phyloP scores from a whole-genome alignment of 37 sponge, comb jelly and placozoan genomes.

The Beroe forskalii region DNA sequence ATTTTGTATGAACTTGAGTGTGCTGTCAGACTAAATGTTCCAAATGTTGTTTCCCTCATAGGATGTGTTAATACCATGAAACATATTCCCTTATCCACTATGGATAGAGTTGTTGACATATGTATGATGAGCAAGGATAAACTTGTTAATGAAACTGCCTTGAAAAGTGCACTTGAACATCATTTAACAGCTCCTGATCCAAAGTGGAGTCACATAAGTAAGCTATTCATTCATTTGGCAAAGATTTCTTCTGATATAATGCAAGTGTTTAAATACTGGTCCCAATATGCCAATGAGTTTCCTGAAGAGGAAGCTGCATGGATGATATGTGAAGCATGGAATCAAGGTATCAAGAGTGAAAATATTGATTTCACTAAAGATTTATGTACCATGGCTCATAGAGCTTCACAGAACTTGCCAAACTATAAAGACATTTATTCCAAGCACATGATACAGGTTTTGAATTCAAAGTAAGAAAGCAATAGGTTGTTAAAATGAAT shows the following conservation, averaged over 20 bases:
- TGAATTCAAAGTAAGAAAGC: too few relatives aligned
- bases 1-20: conserved; percentile 19
- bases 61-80: neutral
- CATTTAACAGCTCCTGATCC: neutral
- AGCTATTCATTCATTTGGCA: neutral
- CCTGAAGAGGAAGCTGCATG: conserved; percentile 38
- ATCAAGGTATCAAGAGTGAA: neutral
- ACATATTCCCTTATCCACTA: neutral
- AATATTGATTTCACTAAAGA: neutral
- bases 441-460: neutral
- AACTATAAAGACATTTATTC: neutral
- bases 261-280: neutral
- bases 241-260: neutral
- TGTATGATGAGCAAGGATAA: neutral
- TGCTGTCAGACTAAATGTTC: neutral
- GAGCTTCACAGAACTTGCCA: neutral
- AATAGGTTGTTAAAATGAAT: too few relatives aligned
- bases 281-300: neutral
- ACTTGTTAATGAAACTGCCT: neutral
- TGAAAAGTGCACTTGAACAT: neutral
- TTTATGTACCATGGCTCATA: neutral
- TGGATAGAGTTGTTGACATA: conserved; percentile 1
- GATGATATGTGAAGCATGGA: conserved; percentile 48
- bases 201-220: neutral
- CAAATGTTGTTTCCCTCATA: neutral